Base-by-base conservation (phyloP, 2,797 vertebrate genomes). In the Acanthis flammea region DNA sequence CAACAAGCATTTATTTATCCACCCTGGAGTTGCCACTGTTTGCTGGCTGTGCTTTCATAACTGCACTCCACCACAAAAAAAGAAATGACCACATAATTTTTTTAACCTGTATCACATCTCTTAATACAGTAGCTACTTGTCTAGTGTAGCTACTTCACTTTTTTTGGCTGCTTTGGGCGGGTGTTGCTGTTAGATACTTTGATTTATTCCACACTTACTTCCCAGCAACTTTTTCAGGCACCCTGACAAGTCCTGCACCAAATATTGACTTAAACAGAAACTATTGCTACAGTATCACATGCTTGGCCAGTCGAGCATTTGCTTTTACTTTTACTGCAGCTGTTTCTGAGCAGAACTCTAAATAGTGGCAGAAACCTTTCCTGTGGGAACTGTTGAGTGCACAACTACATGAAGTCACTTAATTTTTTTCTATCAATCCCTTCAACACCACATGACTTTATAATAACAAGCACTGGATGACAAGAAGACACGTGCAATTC, bases 101-200 rank as follows among this genome's bases (percentile, higher is more conserved):
- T 74, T 25, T 15, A 42, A 25, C 19, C 10, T 0, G 0, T 23
- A 45, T 15, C 23, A 9, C 1, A 0, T n/a, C 22, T 72, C 19
- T 55, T 19, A 47, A 16, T 51, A 66, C 19, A 50, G 21, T 8
- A 79, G 30, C 12, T 30, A 27, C 7, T 68, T 4, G 0, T 18
- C n/a, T 30, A 25, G 4, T 2, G 6, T 27, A 39, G n/a, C 35
- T 41, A 30, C 31, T 86, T 11, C 25, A 19, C 10, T 1, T 71
- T 23, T 63, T 76, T 37, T 1, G 41, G 48, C 19, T 8, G 27
- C 60, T 70, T 28, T 51, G 11, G 5, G 41, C 14, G 9, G 11
- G 6, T 14, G 18, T 2, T 47, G 16, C 25, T 21, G 7, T 30
- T 4, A 48, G 5, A 12, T 37, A 14, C 39, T 77, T 60, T 55